phyloP scores from a whole-genome alignment of 2,113 vertebrate genomes.

The Petrocephalus microphthalmus region DNA sequence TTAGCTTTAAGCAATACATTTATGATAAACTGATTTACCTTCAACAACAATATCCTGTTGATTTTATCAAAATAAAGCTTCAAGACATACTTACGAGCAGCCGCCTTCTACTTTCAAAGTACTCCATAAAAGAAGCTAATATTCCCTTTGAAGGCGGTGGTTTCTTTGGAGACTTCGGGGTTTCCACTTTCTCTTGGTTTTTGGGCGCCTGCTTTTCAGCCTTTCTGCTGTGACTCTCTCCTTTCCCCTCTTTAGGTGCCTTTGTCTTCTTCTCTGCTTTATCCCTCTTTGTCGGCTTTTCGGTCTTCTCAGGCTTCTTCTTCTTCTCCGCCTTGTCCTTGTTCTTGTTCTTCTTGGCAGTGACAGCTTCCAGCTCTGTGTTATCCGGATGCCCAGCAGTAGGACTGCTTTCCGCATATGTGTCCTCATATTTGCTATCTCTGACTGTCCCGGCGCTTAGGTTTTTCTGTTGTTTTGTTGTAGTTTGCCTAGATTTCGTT shows the following conservation, averaged over 20 bases:
- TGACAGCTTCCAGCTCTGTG: conserved; percentile 31
- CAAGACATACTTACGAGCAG: conserved; percentile 68
- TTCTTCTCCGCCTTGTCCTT: conserved; percentile 62
- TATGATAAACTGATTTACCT: background rate
- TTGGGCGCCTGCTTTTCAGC: conserved; percentile 54
- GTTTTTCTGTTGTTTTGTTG: conserved; percentile 58
- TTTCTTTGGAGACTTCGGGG: conserved; percentile 50
- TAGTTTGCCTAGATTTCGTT: conserved; percentile 55
- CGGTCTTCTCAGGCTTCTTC: conserved; percentile 55
- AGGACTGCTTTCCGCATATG: conserved; percentile 44
- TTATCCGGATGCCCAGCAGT: conserved; percentile 52
- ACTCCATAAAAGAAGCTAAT: conserved; percentile 59
- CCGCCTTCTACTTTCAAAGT: conserved; percentile 75
- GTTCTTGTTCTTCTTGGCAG: conserved; percentile 57
- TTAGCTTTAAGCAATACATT: background rate
- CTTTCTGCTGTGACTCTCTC: conserved; percentile 57
- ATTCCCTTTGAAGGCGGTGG: conserved; percentile 46
- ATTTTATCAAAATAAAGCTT: background rate
- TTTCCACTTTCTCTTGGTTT: conserved; percentile 51
- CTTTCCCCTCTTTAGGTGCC: conserved; percentile 56
- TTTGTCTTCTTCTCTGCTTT: conserved; percentile 65
- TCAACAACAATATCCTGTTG: background rate
- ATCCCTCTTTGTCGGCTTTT: conserved; percentile 65
- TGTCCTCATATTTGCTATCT: conserved; percentile 67
- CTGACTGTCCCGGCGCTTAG: conserved; percentile 62